Conservation (phyloP, 2,113 vertebrate genomes). For the Oophaga pumilio region DNA sequence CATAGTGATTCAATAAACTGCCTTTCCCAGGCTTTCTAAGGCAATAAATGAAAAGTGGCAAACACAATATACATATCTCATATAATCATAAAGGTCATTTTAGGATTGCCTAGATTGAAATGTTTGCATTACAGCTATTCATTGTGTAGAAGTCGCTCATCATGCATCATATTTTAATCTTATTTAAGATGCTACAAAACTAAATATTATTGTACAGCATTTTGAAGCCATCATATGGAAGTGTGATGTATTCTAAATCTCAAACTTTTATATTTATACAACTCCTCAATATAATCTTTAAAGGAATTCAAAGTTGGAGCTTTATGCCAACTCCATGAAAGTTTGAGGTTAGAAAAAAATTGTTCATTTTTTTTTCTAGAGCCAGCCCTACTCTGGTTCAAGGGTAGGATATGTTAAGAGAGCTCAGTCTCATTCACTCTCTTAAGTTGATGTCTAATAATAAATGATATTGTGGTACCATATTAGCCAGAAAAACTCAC, state of each 20-base stretch:
- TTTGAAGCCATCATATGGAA: not conserved
- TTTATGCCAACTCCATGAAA: not conserved
- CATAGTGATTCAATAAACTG: constrained; percentile 5
- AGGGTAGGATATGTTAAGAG: too few species aligned
- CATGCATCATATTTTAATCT: not conserved
- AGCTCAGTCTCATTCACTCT: too few species aligned
- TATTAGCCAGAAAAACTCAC: too few species aligned
- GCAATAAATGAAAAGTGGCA: not conserved
- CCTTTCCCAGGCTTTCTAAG: not conserved
- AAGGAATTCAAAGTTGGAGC: too few species aligned
- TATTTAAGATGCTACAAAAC: not conserved
- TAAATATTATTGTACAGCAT: not conserved
- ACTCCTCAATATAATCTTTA: not conserved
- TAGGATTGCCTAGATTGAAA: not conserved
- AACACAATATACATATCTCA: not conserved
- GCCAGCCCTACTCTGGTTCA: not conserved
- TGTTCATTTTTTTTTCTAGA: not conserved
- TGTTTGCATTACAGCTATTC: constrained; percentile 2
- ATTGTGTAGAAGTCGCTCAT: not conserved
- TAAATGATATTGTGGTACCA: too few species aligned
- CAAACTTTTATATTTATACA: not conserved
- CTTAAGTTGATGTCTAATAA: too few species aligned
- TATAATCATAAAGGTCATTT: constrained; percentile 7
- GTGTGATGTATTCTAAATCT: not conserved
- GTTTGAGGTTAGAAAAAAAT: not conserved